Evolutionary conservation across 23 tunicate genomes (phyloP).

Genomic region (Ascidia mentula): DNA sequence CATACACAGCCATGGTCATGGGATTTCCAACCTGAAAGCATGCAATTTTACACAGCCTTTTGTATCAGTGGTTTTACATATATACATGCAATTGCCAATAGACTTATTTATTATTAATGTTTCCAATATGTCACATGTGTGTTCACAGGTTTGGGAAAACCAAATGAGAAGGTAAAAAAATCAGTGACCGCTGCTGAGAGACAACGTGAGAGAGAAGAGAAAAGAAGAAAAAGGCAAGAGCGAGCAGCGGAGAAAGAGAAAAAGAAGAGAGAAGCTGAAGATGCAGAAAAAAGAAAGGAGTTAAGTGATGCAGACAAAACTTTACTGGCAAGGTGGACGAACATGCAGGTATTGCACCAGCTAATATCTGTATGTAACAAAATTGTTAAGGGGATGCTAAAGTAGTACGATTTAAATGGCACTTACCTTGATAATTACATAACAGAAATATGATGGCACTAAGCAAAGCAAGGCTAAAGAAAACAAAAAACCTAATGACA

Average conservation of each 20-base stretch:
- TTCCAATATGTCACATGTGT: background rate
- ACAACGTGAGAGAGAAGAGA: slow-evolving; percentile 90
- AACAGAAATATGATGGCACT: background rate
- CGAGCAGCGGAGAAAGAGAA: slow-evolving; percentile 77
- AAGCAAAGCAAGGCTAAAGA: background rate
- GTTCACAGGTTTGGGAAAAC: slow-evolving; percentile 69
- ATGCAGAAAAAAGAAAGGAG: slow-evolving; percentile 42
- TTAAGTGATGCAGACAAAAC: slow-evolving; percentile 65
- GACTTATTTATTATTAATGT: background rate
- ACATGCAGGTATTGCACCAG: slow-evolving; percentile 85
- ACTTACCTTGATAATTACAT: background rate
- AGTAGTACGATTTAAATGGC: too few relatives aligned
- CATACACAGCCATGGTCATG: too few relatives aligned
- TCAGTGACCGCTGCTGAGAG: slow-evolving; percentile 94
- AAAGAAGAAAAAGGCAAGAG: slow-evolving; percentile 75
- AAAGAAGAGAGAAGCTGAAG: slow-evolving; percentile 51
- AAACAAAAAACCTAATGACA: background rate
- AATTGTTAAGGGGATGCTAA: too few relatives aligned
- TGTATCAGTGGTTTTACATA: too few relatives aligned
- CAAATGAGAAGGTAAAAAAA: slow-evolving; percentile 74
- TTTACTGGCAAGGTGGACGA: slow-evolving; percentile 78
- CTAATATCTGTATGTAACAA: too few relatives aligned
- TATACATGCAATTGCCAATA: too few relatives aligned
- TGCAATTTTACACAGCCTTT: too few relatives aligned
- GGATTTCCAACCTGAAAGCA: too few relatives aligned